These are phyloP conservation scores for Drosophila limbata DNA, from an alignment of 2,888 invertebrate species.

Conservation along the genomic window DNA sequence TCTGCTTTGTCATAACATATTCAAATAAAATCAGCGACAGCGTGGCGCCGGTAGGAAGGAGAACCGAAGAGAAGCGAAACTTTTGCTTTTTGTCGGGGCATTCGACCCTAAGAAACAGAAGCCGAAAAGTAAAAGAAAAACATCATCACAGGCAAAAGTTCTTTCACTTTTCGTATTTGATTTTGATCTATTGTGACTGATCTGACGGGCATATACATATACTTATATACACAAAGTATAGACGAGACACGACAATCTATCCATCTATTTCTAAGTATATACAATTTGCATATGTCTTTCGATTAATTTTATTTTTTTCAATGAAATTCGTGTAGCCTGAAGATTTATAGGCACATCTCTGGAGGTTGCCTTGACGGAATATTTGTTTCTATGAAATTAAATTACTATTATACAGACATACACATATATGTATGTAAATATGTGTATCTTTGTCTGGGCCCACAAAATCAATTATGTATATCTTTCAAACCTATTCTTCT, in stretches of 20 bases:
- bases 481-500: background rate
- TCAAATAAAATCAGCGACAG: constrained; percentile 59
- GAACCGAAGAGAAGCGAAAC: constrained; percentile 39
- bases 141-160: constrained; percentile 52
- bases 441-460: background rate
- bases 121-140: constrained; percentile 26
- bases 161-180: constrained; percentile 61
- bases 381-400: background rate
- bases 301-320: constrained; percentile 4
- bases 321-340: constrained; percentile 6
- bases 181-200: constrained; percentile 73
- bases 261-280: constrained; percentile 15
- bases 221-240: constrained; percentile 6
- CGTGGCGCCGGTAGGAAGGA: constrained; percentile 34
- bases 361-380: constrained; percentile 19
- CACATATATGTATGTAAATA: background rate
- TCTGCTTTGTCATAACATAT: constrained; percentile 62
- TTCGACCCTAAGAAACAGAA: constrained; percentile 62
- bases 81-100: constrained; percentile 69
- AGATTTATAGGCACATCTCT: constrained; percentile 8
- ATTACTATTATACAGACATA: background rate
- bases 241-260: constrained; percentile 23
- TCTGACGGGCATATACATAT: constrained; percentile 41
- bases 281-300: constrained; percentile 33
- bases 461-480: background rate